Evolutionary conservation across 1,140 invertebrate species (phyloP), one percentile per base, ranked within the genome.

Genomic region (Hyles vespertilio): DNA sequence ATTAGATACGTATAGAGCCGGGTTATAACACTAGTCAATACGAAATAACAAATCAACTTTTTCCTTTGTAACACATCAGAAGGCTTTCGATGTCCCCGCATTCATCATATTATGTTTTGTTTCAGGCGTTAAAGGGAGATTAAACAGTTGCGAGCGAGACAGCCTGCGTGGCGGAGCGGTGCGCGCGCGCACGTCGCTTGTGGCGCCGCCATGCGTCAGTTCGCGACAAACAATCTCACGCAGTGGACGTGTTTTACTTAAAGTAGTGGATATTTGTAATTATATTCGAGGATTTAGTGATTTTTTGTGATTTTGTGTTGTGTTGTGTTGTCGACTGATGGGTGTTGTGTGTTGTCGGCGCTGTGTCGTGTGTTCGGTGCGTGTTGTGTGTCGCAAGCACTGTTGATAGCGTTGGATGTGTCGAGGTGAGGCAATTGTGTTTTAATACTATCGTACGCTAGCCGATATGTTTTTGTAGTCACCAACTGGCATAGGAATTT

Each of bases 161-260:
- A 36, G 52, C n/a, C 8, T 12, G 7, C 12, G 43, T 5, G 34
- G 9, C 12, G 57, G 43, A 46, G 50, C 58, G 56, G 36, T 68
- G 65, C 67, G 69, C 63, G 59, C 58, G 59, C 61, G 53, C 64
- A 45, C 36, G 44, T 56, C 45, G 11, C 55, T 46, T 49, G 57
- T 58, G 55, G 67, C 70, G 63, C 69, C 65, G 51, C 71, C 58
- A 8, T 46, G 64, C 64, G 69, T 65, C 69, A 74, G 66, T 74
- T 57, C 46, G 8, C 58, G 57, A 32, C 48, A 69, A 69, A 56
- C 60, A 46, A 36, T 50, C 44, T 22, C 33, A 46, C 34, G 45
- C 34, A 36, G 5, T 32, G 8, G 52, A 34, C 51, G 58, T 62
- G 51, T 60, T 22, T 33, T 34, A 22, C 22, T 36, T 59, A 34